A percentile compares a stretch with the other conserved stretches of the same genome.
These are phyloP conservation scores for Ceramica pisi DNA, from an alignment of 2,888 invertebrate genomes.

Conservation along the genomic window DNA sequence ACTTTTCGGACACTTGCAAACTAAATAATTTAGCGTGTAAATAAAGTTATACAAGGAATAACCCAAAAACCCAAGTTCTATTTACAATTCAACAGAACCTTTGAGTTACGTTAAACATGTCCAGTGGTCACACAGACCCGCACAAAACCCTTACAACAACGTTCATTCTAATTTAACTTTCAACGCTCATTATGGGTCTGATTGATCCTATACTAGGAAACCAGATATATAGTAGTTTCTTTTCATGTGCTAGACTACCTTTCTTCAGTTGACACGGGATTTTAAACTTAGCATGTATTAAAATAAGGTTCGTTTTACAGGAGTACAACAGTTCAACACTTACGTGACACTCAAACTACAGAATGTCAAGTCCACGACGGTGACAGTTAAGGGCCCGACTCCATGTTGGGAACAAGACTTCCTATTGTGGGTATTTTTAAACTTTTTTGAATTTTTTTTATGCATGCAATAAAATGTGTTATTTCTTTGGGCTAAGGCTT, in stretches of 20 bases:
- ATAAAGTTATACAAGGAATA: constrained; percentile 17
- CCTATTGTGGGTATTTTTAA: constrained; percentile 96
- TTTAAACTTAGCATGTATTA: constrained; percentile 18
- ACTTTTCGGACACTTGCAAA: background rate
- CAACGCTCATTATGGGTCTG: constrained; percentile 51
- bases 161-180: constrained; percentile 43
- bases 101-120: constrained; percentile 22
- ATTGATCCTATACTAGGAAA: constrained; percentile 51
- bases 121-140: constrained; percentile 25
- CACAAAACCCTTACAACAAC: constrained; percentile 17
- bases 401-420: constrained; percentile 99
- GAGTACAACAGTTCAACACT: constrained; percentile 97
- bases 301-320: constrained; percentile 73
- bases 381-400: constrained; percentile 98
- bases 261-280: constrained; percentile 11
- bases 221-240: constrained; percentile 33
- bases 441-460: constrained; percentile 57
- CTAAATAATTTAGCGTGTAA: constrained; percentile 4
- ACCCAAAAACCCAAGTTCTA: constrained; percentile 15
- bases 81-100: constrained; percentile 28
- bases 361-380: constrained; percentile 99
- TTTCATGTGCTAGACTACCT: constrained; percentile 47
- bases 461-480: constrained; percentile 42
- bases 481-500: constrained; percentile 12
- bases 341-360: constrained; percentile 99